Percentiles rank a stretch among this genome's conserved stretches.
phyloP scores from a whole-genome alignment of 1,140 invertebrate genomes.

The Eupeodes corollae region DNA sequence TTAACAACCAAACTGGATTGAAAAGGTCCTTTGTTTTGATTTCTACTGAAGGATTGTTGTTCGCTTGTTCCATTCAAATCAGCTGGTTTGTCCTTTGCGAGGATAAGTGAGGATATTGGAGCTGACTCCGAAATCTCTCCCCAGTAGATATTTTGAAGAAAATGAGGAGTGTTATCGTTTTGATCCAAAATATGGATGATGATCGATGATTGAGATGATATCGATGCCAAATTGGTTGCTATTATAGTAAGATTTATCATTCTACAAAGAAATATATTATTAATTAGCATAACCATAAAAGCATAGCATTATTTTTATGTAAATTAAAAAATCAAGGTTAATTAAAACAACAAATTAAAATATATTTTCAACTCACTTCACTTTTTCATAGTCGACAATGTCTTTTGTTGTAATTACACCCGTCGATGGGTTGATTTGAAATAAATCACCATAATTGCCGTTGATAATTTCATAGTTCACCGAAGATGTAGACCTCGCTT shows the following conservation, averaged over 20 bases:
- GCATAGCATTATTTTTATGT: background rate
- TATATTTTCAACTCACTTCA: constrained; percentile 18
- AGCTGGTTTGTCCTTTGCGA: constrained; percentile 37
- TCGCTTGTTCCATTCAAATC: background rate
- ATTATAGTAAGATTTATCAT: constrained; percentile 74
- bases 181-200: constrained; percentile 66
- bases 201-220: constrained; percentile 52
- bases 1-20: too few relatives aligned
- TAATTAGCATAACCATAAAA: too few relatives aligned
- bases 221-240: constrained; percentile 76
- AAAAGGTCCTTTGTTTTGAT: too few relatives aligned
- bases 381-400: constrained; percentile 67
- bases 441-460: constrained; percentile 62
- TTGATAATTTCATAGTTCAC: constrained; percentile 70
- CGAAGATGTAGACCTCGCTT: constrained; percentile 66
- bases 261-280: constrained; percentile 21
- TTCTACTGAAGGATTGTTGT: too few relatives aligned
- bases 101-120: constrained; percentile 56
- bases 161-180: constrained; percentile 79
- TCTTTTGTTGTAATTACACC: constrained; percentile 65
- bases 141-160: constrained; percentile 53
- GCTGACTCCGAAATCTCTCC: constrained; percentile 63
- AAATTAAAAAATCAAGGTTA: too few relatives aligned
- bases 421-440: constrained; percentile 74
- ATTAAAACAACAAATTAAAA: too few relatives aligned